Evolutionary conservation across 2,797 vertebrate genomes (phyloP).

Genomic region (Schizopygopsis malacanthus): DNA sequence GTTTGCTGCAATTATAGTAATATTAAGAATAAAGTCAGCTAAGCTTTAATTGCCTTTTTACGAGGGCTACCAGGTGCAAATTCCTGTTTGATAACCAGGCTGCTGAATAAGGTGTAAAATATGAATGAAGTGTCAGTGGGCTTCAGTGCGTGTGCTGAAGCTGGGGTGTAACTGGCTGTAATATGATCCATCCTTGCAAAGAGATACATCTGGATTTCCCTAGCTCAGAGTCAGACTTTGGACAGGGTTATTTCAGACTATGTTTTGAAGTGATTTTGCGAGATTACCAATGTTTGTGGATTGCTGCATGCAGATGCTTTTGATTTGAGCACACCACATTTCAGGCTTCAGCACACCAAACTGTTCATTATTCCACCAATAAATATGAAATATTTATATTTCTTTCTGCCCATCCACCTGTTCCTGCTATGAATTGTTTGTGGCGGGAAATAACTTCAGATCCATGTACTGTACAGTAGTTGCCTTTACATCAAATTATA

Average conservation of each 20-base stretch:
- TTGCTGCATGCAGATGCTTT: slow-evolving; percentile 9
- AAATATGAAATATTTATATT: slow-evolving; percentile 13
- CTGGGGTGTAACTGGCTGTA: slow-evolving; percentile 19
- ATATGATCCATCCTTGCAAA: slow-evolving; percentile 30
- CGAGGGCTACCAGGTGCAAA: neutral
- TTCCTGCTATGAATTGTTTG: neutral
- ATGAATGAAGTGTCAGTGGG: slow-evolving; percentile 43
- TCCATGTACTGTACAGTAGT: neutral
- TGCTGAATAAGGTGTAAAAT: slow-evolving; percentile 46
- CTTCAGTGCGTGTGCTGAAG: slow-evolving; percentile 21
- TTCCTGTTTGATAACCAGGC: slow-evolving; percentile 9
- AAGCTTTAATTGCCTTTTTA: neutral
- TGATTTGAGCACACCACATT: neutral
- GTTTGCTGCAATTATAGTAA: neutral
- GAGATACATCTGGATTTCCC: slow-evolving; percentile 20
- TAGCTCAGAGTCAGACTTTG: neutral
- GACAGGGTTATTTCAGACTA: slow-evolving; percentile 1
- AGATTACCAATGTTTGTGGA: slow-evolving; percentile 1
- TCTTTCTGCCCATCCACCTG: neutral
- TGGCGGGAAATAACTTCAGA: neutral
- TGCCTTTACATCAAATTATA: slow-evolving; percentile 6
- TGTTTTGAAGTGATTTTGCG: neutral
- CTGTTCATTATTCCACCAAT: neutral
- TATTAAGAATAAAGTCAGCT: neutral
- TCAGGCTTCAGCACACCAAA: neutral